phyloP scores from a whole-genome alignment of 2,113 vertebrate species.

The Nerophis lumbriciformis region DNA sequence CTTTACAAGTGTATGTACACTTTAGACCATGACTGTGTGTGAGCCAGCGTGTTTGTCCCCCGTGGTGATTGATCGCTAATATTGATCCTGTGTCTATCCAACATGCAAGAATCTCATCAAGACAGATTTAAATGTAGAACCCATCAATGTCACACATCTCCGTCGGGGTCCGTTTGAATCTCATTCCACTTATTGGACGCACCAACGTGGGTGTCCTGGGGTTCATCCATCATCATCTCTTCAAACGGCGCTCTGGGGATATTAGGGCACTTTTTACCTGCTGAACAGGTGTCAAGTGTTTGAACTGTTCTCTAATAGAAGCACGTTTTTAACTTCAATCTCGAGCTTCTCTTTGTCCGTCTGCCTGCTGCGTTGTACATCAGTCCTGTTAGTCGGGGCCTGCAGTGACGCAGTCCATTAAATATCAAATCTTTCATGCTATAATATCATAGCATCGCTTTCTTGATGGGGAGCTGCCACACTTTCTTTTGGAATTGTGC shows the following conservation, averaged over 20 bases:
- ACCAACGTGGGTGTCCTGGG: slow-evolving; percentile 57
- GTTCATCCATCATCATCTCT: slow-evolving; percentile 58
- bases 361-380: slow-evolving; percentile 27
- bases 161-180: slow-evolving; percentile 33
- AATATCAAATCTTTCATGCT: no score
- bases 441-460: no score
- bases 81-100: slow-evolving; percentile 49
- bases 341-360: slow-evolving; percentile 36
- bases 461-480: no score
- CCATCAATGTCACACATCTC: slow-evolving; percentile 56
- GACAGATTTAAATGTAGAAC: slow-evolving; percentile 66
- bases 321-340: slow-evolving; percentile 40
- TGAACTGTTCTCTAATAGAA: slow-evolving; percentile 24
- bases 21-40: no score
- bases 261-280: slow-evolving; percentile 41
- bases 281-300: slow-evolving; percentile 33
- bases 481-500: no score
- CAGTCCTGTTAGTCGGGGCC: slow-evolving; percentile 21
- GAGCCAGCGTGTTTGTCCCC: slow-evolving; percentile 3
- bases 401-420: no score
- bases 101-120: slow-evolving; percentile 66
- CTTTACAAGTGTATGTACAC: slow-evolving; percentile 12
- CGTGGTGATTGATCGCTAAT: slow-evolving; percentile 31
- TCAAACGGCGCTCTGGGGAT: slow-evolving; percentile 57
- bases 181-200: slow-evolving; percentile 55